Percentiles rank a stretch among this genome's conserved stretches.
Conservation (phyloP, 1,140 invertebrate species). For the Neomicropteryx cornuta region DNA sequence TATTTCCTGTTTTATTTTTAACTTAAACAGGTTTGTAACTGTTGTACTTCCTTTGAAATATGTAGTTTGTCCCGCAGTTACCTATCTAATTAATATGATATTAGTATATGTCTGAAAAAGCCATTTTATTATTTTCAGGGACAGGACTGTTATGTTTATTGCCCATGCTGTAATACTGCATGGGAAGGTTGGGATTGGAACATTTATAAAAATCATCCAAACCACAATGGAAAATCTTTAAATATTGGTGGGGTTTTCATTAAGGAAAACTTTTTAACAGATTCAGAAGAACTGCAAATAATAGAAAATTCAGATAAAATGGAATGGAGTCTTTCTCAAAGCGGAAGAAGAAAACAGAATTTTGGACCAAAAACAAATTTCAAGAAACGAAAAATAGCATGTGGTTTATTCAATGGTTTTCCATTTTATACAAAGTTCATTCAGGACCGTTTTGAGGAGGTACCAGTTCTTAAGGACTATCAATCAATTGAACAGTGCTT, state of each 20-base stretch:
- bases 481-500: conserved; percentile 93
- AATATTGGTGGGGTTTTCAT: conserved; percentile 62
- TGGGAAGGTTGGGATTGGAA: conserved; percentile 60
- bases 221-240: conserved; percentile 49
- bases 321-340: conserved; percentile 88
- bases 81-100: neutral
- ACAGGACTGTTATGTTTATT: conserved; percentile 58
- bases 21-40: no score
- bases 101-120: conserved; percentile 20
- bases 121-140: conserved; percentile 31
- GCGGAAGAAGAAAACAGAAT: conserved; percentile 94
- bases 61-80: conserved; percentile 1
- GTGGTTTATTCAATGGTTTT: conserved; percentile 78
- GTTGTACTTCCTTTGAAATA: no score
- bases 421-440: conserved; percentile 73
- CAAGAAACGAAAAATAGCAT: conserved; percentile 78
- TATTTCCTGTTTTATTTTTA: neutral
- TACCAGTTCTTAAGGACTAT: conserved; percentile 60
- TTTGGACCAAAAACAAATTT: conserved; percentile 99
- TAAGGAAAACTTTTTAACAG: conserved; percentile 61
- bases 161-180: conserved; percentile 59
- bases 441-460: conserved; percentile 61
- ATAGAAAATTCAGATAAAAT: conserved; percentile 64
- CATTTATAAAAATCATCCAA: conserved; percentile 48
- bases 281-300: conserved; percentile 57